Conservation (phyloP, 2,888 invertebrate species). For the Lampropteryx suffumata region DNA sequence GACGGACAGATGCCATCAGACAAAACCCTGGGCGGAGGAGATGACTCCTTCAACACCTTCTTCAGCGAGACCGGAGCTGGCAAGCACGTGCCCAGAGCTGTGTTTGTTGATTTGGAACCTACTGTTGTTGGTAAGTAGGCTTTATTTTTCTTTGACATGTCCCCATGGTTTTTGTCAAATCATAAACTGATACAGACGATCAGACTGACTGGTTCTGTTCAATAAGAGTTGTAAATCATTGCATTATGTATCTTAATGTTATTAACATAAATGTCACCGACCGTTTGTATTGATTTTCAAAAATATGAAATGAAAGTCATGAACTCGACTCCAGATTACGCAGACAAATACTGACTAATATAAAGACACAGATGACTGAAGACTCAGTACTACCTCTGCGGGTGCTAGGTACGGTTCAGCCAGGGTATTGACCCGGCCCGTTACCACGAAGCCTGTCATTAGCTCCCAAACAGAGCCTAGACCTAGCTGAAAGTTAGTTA, state of each 20-base stretch:
- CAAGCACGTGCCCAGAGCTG: conserved; percentile 94
- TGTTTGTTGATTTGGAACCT: conserved; percentile 96
- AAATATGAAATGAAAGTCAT: no score
- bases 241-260: no score
- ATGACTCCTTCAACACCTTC: conserved; percentile 91
- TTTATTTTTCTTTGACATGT: neutral
- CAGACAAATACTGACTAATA: no score
- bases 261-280: no score
- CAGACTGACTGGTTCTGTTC: no score
- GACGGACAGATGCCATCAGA: conserved; percentile 95
- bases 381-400: neutral
- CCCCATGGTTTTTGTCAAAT: no score
- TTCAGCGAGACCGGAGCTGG: conserved; percentile 90
- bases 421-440: conserved; percentile 11
- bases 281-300: no score
- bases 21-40: conserved; percentile 87
- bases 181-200: no score
- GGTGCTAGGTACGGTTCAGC: neutral
- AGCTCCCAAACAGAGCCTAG: conserved; percentile 23
- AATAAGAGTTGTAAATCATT: no score
- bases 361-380: neutral
- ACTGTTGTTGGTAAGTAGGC: conserved; percentile 90
- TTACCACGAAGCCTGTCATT: conserved; percentile 27
- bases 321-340: no score
- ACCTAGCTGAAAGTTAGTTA: conserved; percentile 16